Evolutionary conservation across 1,140 invertebrate genomes (phyloP).

Genomic region (Aphelinus atriplicis): DNA sequence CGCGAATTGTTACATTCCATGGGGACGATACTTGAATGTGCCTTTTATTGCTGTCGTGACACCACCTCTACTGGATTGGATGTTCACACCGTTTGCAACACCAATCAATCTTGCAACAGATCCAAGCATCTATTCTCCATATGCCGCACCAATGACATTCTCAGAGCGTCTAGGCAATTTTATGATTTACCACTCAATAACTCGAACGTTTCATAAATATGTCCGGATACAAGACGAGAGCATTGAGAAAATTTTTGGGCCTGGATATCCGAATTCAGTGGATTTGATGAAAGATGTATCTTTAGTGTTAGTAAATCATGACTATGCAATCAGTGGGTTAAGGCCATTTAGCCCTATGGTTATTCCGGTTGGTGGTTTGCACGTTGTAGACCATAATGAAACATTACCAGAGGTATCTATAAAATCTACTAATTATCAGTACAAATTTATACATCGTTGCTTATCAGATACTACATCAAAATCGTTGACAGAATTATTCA

Average conservation of each 20-base stretch:
- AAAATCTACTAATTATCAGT: background rate
- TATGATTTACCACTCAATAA: slow-evolving; percentile 26
- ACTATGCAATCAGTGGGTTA: background rate
- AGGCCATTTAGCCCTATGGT: background rate
- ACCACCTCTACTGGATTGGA: slow-evolving; percentile 68
- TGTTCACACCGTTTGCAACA: slow-evolving; percentile 69
- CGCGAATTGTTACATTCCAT: slow-evolving; percentile 65
- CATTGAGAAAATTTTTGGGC: background rate
- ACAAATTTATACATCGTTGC: background rate
- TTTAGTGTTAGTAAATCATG: background rate
- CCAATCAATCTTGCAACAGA: slow-evolving; percentile 67
- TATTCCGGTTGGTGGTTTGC: slow-evolving; percentile 4
- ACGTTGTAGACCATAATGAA: background rate
- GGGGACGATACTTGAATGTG: slow-evolving; percentile 68
- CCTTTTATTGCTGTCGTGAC: slow-evolving; percentile 68
- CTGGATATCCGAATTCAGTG: background rate
- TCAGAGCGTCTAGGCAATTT: slow-evolving; percentile 66
- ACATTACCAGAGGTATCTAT: background rate
- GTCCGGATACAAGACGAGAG: background rate
- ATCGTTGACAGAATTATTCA: background rate
- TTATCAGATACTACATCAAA: background rate
- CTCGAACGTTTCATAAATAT: slow-evolving; percentile 4
- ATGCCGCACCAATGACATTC: slow-evolving; percentile 71
- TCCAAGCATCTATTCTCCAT: slow-evolving; percentile 61
- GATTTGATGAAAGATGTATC: background rate